Conservation (phyloP, 30 jellyfish, hydroid and myxozoan genomes). For the Aurelia coerulea region DNA sequence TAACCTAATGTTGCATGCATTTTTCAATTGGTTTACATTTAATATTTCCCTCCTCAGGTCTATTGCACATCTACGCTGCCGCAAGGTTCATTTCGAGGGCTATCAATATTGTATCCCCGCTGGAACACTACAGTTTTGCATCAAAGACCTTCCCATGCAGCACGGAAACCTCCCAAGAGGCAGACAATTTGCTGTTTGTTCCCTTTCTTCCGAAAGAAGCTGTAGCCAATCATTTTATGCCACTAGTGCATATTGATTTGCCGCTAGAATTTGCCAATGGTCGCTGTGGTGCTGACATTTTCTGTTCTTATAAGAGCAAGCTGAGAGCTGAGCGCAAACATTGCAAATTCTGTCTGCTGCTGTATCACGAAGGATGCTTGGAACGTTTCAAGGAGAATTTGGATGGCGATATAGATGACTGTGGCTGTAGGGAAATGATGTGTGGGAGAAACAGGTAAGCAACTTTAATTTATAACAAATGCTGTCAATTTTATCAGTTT, state of each 20-base stretch:
- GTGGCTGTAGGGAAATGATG: background rate
- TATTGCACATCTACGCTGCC: background rate
- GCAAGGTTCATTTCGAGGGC: background rate
- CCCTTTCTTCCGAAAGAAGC: background rate
- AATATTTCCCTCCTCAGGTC: background rate
- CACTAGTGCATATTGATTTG: background rate
- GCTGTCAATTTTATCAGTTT: too few relatives aligned
- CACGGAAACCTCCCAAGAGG: background rate
- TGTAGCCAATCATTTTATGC: background rate
- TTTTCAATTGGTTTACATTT: too few relatives aligned
- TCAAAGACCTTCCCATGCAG: background rate
- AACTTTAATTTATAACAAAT: too few relatives aligned
- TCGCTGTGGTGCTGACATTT: background rate
- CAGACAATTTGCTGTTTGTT: background rate
- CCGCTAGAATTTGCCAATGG: background rate
- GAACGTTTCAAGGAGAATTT: background rate
- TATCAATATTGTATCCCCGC: background rate
- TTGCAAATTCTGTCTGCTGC: background rate
- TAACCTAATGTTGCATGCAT: too few relatives aligned
- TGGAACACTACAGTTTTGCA: slow-evolving; percentile 1
- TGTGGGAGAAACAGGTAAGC: background rate
- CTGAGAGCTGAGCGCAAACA: background rate
- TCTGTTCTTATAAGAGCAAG: background rate
- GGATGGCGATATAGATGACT: background rate
- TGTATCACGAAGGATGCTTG: background rate